These are phyloP conservation scores for Microctenopoma steveboyesi DNA, from an alignment of 2,797 vertebrate species.

Conservation along the genomic window DNA sequence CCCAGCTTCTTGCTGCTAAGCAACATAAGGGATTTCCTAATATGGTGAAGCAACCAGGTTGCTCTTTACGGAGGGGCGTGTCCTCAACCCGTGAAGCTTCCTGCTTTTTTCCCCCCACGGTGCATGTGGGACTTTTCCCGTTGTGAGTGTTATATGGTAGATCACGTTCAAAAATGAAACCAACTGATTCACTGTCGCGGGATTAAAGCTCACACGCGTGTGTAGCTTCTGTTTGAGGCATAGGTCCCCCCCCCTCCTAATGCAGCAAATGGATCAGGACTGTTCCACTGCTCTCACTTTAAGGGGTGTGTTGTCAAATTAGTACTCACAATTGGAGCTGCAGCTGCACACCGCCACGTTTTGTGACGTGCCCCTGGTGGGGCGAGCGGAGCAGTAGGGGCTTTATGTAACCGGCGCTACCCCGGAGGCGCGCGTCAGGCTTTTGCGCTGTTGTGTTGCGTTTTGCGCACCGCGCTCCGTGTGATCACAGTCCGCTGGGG, in stretches of 20 bases:
- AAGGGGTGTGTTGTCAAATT: slow-evolving; percentile 55
- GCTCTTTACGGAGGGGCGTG: slow-evolving; percentile 70
- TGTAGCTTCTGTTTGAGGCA: slow-evolving; percentile 10
- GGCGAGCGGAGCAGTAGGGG: slow-evolving; percentile 16
- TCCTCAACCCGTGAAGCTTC: slow-evolving; percentile 56
- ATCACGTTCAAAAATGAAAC: slow-evolving; percentile 5
- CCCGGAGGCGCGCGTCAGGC: slow-evolving; percentile 2
- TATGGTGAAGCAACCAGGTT: slow-evolving; percentile 74
- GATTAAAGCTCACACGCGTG: slow-evolving; percentile 8
- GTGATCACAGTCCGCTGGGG: slow-evolving; percentile 14
- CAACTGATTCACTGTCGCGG: neutral
- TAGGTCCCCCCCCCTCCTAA: slow-evolving; percentile 37
- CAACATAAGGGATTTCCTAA: slow-evolving; percentile 82
- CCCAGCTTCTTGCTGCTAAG: slow-evolving; percentile 78
- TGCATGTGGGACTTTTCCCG: neutral
- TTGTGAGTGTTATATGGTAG: slow-evolving; percentile 27
- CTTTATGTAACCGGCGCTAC: slow-evolving; percentile 9
- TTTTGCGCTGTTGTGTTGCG: slow-evolving; percentile 3
- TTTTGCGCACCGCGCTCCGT: slow-evolving; percentile 29
- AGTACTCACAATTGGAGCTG: slow-evolving; percentile 57
- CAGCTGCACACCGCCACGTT: slow-evolving; percentile 1
- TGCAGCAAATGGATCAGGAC: slow-evolving; percentile 77
- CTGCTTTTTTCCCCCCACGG: slow-evolving; percentile 46
- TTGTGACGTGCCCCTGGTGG: slow-evolving; percentile 26
- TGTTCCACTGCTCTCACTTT: slow-evolving; percentile 68